Conservation (phyloP, 2,113 vertebrate genomes). For the Odobenus rosmarus region DNA sequence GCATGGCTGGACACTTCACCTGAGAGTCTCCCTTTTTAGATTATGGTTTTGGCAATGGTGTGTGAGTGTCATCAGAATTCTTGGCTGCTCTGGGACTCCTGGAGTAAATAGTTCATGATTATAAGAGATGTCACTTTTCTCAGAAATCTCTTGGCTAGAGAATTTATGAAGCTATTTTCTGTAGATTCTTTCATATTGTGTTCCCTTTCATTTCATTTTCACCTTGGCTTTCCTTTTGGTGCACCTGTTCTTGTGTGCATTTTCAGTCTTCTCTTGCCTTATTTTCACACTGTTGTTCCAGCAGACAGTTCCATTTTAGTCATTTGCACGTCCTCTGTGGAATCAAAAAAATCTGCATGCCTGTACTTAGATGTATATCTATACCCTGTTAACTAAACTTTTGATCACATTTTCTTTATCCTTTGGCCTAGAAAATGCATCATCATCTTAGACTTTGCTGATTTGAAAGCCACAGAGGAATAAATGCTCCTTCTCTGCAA, state of each 20-base stretch:
- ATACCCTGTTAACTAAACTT: background rate
- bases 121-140: background rate
- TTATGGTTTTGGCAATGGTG: background rate
- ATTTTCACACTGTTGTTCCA: background rate
- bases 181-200: background rate
- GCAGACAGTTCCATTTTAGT: background rate
- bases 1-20: background rate
- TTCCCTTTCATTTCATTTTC: background rate
- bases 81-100: background rate
- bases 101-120: background rate
- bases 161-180: background rate
- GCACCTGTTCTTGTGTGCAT: background rate
- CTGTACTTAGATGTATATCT: background rate
- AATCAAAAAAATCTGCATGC: background rate
- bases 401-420: conserved; percentile 1
- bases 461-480: background rate
- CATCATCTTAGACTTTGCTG: background rate
- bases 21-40: background rate
- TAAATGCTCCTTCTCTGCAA: background rate
- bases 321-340: background rate
- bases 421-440: background rate
- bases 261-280: background rate
- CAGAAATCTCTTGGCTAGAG: background rate
- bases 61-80: background rate
- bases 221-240: background rate